phyloP scores from a whole-genome alignment of 2,113 vertebrate species.

The Chrysochloris asiatica region DNA sequence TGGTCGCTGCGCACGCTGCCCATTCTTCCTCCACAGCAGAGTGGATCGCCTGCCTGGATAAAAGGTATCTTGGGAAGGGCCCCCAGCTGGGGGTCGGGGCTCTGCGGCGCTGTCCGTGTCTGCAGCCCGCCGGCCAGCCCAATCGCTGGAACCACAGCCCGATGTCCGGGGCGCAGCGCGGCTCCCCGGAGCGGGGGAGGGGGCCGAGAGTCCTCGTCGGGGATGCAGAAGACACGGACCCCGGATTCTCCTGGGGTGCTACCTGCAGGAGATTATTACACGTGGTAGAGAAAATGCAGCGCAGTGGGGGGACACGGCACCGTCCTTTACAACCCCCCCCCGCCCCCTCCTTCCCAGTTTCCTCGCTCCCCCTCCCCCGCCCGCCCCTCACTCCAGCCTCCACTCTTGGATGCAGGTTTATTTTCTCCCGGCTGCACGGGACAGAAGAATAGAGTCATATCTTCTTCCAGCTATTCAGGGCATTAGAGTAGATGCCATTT shows the following conservation, averaged over 20 bases:
- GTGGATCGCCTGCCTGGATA: conserved; percentile 97
- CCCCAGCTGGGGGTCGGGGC: neutral
- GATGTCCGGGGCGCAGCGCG: neutral
- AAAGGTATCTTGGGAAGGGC: conserved; percentile 87
- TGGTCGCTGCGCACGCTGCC: conserved; percentile 94
- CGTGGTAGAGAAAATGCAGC: conserved; percentile 22
- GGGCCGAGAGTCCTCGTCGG: neutral
- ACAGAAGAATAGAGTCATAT: neutral
- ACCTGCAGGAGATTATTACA: neutral
- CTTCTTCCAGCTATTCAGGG: neutral
- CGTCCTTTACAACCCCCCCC: neutral
- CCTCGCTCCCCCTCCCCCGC: neutral
- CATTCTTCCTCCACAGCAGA: conserved; percentile 92
- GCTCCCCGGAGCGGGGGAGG: neutral
- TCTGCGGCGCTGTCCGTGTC: neutral
- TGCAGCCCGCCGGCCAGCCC: neutral
- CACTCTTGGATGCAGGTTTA: neutral
- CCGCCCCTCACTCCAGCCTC: neutral
- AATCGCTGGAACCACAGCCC: neutral
- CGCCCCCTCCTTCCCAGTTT: neutral
- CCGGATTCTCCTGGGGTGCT: neutral
- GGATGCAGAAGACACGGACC: neutral
- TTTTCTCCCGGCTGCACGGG: neutral
- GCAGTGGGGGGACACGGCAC: neutral
- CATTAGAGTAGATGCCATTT: neutral